Evolutionary conservation across 2,888 invertebrate species (phyloP).

Genomic region (Carpatolechia fugitivella): DNA sequence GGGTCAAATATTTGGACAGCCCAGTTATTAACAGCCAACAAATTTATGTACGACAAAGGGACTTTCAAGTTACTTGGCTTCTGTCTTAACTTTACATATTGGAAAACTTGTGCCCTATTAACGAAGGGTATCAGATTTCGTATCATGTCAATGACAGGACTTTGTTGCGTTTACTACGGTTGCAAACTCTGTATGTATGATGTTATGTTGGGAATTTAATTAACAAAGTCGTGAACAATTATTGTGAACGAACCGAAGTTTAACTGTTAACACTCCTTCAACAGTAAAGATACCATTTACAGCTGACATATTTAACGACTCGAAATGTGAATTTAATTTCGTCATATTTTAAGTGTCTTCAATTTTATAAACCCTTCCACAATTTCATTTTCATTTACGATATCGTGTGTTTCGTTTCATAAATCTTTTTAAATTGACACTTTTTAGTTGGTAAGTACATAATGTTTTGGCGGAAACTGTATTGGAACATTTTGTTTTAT

Average conservation of each 20-base stretch:
- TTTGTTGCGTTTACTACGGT: not conserved
- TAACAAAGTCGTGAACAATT: not conserved
- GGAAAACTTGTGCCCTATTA: conserved; percentile 11
- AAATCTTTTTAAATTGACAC: no score
- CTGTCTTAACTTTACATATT: conserved; percentile 10
- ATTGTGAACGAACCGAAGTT: not conserved
- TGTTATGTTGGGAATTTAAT: not conserved
- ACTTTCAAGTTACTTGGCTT: not conserved
- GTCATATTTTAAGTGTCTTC: no score
- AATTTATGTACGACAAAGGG: conserved; percentile 3
- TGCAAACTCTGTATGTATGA: not conserved
- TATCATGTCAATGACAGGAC: not conserved
- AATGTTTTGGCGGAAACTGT: no score
- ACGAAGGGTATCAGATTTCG: not conserved
- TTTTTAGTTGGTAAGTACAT: no score
- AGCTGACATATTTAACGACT: no score
- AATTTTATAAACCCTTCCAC: no score
- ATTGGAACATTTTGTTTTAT: no score
- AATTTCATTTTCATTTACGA: no score
- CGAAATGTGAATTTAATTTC: no score
- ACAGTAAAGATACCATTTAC: no score
- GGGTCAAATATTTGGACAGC: conserved; percentile 4
- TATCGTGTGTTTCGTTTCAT: no score
- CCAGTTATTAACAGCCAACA: conserved; percentile 7
- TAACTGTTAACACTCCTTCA: no score